Conservation (phyloP, 1,140 invertebrate genomes). For the Drosophila prosaltans region DNA sequence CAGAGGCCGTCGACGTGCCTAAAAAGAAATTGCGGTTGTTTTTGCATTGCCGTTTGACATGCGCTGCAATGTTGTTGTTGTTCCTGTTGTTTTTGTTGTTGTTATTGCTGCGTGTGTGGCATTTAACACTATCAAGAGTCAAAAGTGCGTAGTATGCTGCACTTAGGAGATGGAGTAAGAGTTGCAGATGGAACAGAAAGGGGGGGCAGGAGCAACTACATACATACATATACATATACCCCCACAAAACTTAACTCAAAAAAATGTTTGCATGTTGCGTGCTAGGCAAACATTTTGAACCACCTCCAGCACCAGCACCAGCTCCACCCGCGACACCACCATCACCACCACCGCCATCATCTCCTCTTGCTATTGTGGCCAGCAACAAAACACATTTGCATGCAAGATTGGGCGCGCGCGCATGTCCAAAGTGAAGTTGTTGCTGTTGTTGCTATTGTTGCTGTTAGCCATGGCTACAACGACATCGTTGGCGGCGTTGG, state of each 20-base stretch:
- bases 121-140: constrained; percentile 78
- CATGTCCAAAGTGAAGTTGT: constrained; percentile 72
- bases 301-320: constrained; percentile 22
- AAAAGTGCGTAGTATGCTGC: constrained; percentile 74
- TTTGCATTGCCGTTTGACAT: constrained; percentile 61
- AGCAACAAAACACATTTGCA: constrained; percentile 58
- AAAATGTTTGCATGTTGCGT: constrained; percentile 80
- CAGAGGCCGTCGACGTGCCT: constrained; percentile 63
- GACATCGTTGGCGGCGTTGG: constrained; percentile 46
- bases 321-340: constrained; percentile 20
- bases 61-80: constrained; percentile 44
- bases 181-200: constrained; percentile 4
- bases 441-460: constrained; percentile 38
- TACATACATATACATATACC: background rate
- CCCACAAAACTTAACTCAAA: constrained; percentile 72
- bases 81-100: constrained; percentile 24
- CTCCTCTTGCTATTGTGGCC: background rate
- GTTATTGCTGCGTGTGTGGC: constrained; percentile 59
- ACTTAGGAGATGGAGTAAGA: constrained; percentile 36
- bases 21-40: constrained; percentile 75
- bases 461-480: constrained; percentile 50
- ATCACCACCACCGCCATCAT: background rate
- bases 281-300: constrained; percentile 74
- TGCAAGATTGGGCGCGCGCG: constrained; percentile 77
- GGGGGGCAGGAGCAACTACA: constrained; percentile 18